Percentiles rank a stretch among this genome's conserved stretches.
Conservation (phyloP, 2,113 vertebrate genomes). For the Trachemys scripta region DNA sequence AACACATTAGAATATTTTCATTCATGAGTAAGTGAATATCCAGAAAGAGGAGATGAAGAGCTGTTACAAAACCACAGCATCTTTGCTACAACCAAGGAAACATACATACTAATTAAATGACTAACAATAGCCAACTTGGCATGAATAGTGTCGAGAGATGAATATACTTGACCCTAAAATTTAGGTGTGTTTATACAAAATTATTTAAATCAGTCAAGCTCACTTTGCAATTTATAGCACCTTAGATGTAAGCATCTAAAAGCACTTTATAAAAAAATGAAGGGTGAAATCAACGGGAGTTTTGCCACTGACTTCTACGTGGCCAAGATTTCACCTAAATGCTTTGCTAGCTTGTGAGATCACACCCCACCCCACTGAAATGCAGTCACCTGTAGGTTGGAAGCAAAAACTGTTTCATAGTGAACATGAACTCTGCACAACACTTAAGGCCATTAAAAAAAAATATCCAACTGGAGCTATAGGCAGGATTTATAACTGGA, state of each 20-base stretch:
- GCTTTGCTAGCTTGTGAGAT: background rate
- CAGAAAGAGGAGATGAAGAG: background rate
- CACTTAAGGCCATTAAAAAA: background rate
- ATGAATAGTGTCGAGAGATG: background rate
- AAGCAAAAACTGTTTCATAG: background rate
- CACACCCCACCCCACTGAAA: background rate
- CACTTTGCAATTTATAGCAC: background rate
- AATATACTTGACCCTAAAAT: background rate
- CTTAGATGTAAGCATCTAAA: background rate
- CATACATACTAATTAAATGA: background rate
- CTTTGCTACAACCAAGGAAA: background rate
- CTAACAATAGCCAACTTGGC: fast-evolving
- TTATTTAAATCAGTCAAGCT: background rate
- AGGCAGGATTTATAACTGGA: background rate
- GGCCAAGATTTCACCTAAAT: background rate
- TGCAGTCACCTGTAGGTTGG: background rate
- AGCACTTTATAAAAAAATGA: background rate
- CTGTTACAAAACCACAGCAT: background rate
- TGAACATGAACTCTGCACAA: background rate
- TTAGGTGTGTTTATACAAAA: background rate
- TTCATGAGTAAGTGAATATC: background rate
- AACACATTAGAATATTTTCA: fast-evolving
- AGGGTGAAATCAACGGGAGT: background rate
- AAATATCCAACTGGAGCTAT: background rate
- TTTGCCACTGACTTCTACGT: background rate